These are phyloP conservation scores for Pseudolaguvia tuberculata DNA, from an alignment of 2,113 vertebrate genomes.

Conservation along the genomic window DNA sequence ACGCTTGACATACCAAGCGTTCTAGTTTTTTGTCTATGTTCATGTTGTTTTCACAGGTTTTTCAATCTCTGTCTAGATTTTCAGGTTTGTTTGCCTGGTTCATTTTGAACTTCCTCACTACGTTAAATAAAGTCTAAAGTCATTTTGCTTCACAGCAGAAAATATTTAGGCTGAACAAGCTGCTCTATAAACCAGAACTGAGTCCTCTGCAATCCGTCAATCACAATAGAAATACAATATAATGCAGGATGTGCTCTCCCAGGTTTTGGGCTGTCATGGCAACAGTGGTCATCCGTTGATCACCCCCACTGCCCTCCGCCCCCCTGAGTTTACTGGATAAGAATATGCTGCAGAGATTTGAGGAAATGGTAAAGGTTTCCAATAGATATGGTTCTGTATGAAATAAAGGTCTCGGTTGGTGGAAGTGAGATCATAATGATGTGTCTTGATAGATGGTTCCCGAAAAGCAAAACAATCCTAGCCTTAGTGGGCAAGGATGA, in stretches of 20 bases:
- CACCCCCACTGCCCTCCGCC: no score
- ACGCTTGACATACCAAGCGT: no score
- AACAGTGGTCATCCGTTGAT: conserved; percentile 24
- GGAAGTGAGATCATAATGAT: neutral
- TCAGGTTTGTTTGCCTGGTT: no score
- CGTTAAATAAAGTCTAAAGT: no score
- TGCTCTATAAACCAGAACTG: conserved; percentile 19
- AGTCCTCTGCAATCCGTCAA: conserved; percentile 17
- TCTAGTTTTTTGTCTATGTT: no score
- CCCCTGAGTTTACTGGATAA: neutral
- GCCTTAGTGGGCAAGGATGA: conserved; percentile 40
- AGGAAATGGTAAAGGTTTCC: conserved; percentile 5
- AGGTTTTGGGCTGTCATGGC: conserved; percentile 37
- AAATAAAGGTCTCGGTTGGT: conserved; percentile 5
- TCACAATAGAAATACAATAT: conserved; percentile 15
- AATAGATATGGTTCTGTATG: neutral
- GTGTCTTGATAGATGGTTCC: conserved; percentile 19
- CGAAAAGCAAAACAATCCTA: conserved; percentile 31
- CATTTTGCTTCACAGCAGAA: neutral
- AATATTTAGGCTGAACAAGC: neutral
- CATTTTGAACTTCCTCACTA: no score
- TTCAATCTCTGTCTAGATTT: no score
- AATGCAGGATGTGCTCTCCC: conserved; percentile 9
- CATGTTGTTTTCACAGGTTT: no score
- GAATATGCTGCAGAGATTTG: conserved; percentile 15